phyloP scores from a whole-genome alignment of 2,113 vertebrate genomes.

The mouse (Mus musculus) region DNA sequence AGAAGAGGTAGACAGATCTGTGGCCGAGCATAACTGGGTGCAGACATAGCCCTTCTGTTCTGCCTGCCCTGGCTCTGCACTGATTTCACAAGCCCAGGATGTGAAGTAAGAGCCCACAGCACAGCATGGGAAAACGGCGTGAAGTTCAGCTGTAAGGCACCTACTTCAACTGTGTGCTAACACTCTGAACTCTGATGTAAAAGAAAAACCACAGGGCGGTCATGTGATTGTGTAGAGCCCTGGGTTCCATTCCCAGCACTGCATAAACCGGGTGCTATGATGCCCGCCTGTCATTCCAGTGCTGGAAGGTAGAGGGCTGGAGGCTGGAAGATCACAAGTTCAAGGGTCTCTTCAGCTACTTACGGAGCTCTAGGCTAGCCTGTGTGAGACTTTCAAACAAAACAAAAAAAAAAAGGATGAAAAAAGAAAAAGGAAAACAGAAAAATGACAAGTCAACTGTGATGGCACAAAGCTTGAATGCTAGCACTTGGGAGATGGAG shows the following conservation, averaged over 20 bases:
- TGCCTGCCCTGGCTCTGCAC: accelerated
- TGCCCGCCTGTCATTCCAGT: neutral
- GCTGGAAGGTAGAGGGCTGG: too few relatives aligned
- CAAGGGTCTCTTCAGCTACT: neutral
- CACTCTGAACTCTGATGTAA: neutral
- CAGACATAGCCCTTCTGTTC: neutral
- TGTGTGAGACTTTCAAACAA: neutral
- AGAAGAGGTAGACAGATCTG: neutral
- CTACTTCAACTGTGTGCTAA: neutral
- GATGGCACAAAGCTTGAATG: too few relatives aligned
- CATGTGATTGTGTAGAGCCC: neutral
- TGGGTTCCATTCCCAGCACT: neutral
- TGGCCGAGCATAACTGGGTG: neutral
- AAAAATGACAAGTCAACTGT: neutral
- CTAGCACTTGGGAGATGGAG: neutral
- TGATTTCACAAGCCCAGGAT: neutral
- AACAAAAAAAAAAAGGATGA: neutral
- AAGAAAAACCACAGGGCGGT: neutral
- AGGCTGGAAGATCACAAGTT: neutral
- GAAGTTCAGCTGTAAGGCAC: neutral
- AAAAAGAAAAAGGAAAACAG: too few relatives aligned
- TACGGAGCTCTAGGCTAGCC: neutral
- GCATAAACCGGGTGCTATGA: neutral
- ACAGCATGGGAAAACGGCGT: neutral
- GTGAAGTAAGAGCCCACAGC: neutral